Conservation (phyloP, 2,113 vertebrate genomes). For the Xiphophorus hellerii region DNA sequence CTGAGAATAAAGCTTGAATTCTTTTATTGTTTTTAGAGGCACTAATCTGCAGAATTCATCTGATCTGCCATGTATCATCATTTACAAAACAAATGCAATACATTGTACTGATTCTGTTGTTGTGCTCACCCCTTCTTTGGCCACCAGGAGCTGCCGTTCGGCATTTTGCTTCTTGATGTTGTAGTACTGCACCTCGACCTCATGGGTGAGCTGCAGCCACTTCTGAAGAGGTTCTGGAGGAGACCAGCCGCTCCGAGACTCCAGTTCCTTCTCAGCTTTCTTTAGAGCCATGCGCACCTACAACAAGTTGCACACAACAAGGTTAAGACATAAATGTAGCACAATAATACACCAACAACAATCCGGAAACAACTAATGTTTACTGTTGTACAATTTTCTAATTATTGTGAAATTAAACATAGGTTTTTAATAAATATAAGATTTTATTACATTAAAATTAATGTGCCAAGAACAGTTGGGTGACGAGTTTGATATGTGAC, state of each 20-base stretch:
- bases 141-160: conserved; percentile 92
- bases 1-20: too few species aligned
- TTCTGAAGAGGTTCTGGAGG: conserved; percentile 93
- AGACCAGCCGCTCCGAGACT: conserved; percentile 91
- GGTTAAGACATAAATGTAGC: conserved; percentile 8
- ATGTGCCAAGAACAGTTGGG: too few species aligned
- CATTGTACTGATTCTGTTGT: not conserved
- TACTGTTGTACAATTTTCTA: not conserved
- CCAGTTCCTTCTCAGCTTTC: conserved; percentile 96
- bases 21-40: too few species aligned
- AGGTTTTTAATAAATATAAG: not conserved
- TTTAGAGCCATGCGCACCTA: conserved; percentile 96
- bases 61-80: not conserved
- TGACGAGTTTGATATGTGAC: too few species aligned
- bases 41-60: too few species aligned
- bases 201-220: conserved; percentile 98
- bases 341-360: not conserved
- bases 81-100: not conserved
- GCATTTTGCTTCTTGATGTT: conserved; percentile 98
- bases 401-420: not conserved
- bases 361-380: not conserved
- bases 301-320: not conserved
- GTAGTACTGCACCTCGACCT: conserved; percentile 98
- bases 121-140: conserved; percentile 93
- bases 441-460: too few species aligned